Conservation (phyloP, 2,888 invertebrate genomes). For the Cerceris rybyensis region DNA sequence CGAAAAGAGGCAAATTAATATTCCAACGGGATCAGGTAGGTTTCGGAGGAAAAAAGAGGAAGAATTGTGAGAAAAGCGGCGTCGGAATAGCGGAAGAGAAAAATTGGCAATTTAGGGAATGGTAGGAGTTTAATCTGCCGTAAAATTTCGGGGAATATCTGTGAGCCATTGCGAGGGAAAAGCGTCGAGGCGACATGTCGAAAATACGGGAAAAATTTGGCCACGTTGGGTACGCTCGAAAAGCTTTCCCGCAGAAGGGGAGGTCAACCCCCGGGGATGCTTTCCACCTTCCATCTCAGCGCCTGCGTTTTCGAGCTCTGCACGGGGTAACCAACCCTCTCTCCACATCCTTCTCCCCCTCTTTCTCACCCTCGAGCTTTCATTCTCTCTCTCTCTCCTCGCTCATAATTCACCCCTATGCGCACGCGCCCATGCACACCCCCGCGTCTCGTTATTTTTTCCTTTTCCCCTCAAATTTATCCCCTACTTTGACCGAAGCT, state of each 20-base stretch:
- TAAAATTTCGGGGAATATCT: conserved; percentile 26
- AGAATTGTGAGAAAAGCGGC: too few relatives aligned
- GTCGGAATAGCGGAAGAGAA: too few relatives aligned
- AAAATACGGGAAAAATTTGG: conserved; percentile 55
- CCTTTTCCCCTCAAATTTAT: conserved; percentile 32
- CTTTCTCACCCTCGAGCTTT: conserved; percentile 22
- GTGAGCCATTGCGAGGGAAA: neutral
- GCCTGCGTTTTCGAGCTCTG: conserved; percentile 53
- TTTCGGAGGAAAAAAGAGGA: too few relatives aligned
- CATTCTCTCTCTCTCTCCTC: conserved; percentile 27
- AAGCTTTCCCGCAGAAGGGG: conserved; percentile 43
- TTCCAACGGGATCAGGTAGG: too few relatives aligned
- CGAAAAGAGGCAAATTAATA: too few relatives aligned
- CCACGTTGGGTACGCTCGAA: conserved; percentile 55
- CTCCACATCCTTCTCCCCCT: conserved; percentile 14
- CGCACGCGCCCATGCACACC: conserved; percentile 39
- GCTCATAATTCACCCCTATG: conserved; percentile 14
- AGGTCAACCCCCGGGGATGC: conserved; percentile 52
- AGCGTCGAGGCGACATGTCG: conserved; percentile 19
- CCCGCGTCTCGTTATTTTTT: conserved; percentile 42
- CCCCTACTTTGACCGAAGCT: conserved; percentile 8
- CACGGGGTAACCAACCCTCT: conserved; percentile 41
- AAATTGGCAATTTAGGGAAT: too few relatives aligned
- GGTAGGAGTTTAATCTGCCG: too few relatives aligned
- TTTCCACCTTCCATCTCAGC: conserved; percentile 53